A percentile compares a stretch with the other conserved stretches of the same genome.
Conservation (phyloP, 2,797 vertebrate genomes). For the Fringilla coelebs region DNA sequence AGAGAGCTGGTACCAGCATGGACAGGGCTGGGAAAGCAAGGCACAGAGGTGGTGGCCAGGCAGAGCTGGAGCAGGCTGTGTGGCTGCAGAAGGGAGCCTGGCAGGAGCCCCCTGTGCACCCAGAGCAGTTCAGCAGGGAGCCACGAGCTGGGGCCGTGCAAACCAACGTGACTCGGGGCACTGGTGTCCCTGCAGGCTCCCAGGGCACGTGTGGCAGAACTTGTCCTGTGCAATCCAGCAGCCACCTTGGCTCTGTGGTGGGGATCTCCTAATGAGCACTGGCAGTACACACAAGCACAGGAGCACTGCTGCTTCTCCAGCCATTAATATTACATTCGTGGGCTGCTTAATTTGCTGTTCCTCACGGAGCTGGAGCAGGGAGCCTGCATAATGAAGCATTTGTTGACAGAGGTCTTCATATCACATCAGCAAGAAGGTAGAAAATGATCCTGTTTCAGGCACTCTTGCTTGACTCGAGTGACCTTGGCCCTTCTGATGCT, state of each 20-base stretch:
- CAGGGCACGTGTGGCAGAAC: not conserved
- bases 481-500: not conserved
- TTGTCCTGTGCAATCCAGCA: not conserved
- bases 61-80: not conserved
- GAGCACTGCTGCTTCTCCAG: not conserved
- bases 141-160: not conserved
- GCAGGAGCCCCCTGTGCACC: not conserved
- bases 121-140: not conserved
- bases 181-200: not conserved
- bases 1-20: no score
- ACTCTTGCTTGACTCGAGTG: not conserved
- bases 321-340: conserved; percentile 36
- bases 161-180: not conserved
- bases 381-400: conserved; percentile 39
- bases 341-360: conserved; percentile 10
- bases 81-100: not conserved
- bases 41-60: no score
- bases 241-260: not conserved
- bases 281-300: conserved; percentile 13
- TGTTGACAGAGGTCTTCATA: conserved; percentile 29
- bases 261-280: not conserved
- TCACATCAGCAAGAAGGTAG: not conserved
- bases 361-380: not conserved
- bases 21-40: no score
- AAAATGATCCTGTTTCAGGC: not conserved